Evolutionary conservation across 1,140 invertebrate species (phyloP).

Genomic region (Neotoxoptera formosana): DNA sequence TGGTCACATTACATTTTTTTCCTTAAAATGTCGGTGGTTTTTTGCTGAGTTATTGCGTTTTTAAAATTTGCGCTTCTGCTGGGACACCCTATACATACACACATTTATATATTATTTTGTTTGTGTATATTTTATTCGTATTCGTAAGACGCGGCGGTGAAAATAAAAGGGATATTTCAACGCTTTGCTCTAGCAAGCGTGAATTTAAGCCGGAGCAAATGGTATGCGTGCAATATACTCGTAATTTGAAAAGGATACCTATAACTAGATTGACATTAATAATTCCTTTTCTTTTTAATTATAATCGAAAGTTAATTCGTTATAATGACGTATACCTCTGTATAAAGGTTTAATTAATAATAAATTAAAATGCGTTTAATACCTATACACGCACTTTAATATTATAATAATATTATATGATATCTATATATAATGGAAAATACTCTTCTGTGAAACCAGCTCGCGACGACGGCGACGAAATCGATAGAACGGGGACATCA

Average conservation of each 20-base stretch:
- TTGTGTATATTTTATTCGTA: no score
- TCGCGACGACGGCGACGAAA: not conserved
- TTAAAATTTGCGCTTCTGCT: no score
- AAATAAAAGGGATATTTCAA: constrained; percentile 13
- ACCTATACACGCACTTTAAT: not conserved
- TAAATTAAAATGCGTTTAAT: not conserved
- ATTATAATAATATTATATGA: not conserved
- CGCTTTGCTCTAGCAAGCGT: not conserved
- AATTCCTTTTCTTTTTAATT: not conserved
- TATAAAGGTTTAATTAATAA: not conserved
- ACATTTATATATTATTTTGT: not conserved
- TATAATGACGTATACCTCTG: no score
- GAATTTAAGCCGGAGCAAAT: not conserved
- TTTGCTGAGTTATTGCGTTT: no score
- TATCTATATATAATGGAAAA: not conserved
- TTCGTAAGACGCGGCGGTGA: not conserved
- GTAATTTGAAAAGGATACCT: no score
- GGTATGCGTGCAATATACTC: not conserved
- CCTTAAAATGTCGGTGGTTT: no score
- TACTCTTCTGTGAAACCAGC: not conserved
- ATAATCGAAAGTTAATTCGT: not conserved
- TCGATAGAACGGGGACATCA: not conserved
- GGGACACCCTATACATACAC: no score
- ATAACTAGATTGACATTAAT: not conserved
- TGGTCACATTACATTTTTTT: no score